phyloP scores from a whole-genome alignment of 2,113 vertebrate genomes.

The Neopipo cinnamomea region DNA sequence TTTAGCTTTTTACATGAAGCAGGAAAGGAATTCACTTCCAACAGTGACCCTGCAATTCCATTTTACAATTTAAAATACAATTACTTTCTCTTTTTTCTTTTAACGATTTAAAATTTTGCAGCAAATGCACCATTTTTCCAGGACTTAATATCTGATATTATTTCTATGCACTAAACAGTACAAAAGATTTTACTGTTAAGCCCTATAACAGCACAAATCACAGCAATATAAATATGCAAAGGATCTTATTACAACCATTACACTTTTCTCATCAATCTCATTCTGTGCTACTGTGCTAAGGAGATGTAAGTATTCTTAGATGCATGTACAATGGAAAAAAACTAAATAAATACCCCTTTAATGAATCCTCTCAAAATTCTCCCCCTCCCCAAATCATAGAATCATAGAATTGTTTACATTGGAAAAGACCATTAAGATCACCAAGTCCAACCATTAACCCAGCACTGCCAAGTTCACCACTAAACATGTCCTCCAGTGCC shows the following conservation, averaged over 20 bases:
- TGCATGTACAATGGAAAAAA: background rate
- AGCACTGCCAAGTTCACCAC: background rate
- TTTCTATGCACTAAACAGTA: background rate
- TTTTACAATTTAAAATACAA: background rate
- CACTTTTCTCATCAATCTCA: background rate
- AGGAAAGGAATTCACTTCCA: background rate
- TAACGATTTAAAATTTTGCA: background rate
- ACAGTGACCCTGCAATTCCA: background rate
- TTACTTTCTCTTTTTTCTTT: background rate
- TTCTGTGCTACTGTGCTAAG: background rate
- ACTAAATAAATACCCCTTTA: background rate
- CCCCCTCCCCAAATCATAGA: no score
- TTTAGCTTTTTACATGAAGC: background rate
- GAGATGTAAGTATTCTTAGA: background rate
- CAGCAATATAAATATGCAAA: background rate
- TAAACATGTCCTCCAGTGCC: background rate
- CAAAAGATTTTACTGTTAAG: background rate
- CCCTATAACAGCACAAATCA: background rate
- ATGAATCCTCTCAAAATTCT: background rate
- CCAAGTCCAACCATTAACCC: rapidly evolving
- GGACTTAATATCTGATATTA: background rate
- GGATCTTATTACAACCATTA: background rate
- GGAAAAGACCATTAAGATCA: background rate
- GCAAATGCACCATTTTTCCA: background rate
- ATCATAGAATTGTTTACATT: background rate